Evolutionary conservation across 2,113 vertebrate genomes (phyloP), one percentile per base, ranked within the genome.

Genomic region (Lampris incognitus): DNA sequence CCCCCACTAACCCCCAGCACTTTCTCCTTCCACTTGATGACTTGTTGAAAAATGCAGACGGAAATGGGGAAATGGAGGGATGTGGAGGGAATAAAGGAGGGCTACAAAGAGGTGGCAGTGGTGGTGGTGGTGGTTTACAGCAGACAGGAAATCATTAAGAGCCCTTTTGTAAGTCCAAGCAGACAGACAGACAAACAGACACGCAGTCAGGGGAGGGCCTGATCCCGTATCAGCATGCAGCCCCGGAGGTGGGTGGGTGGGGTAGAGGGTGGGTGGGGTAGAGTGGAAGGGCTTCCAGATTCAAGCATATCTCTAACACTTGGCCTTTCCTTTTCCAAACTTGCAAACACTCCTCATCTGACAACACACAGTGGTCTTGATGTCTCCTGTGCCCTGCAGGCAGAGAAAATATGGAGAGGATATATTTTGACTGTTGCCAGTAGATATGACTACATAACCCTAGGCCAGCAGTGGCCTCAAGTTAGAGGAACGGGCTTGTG

Each of bases 331-430:
- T 73, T 80, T 92, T 79, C 86, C 87, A 76, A 76, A 59, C 80
- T 85, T 81, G 79, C 81, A 87, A 89, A 90, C 82, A 87, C 59
- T n/a, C 72, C 78, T 81, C 84, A 88, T 86, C 84, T 88, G 85
- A 87, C 89, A 88, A 86, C 87, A 87, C 85, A 78, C 86, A 78
- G 72, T 58, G 83, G 84, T 46, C 1, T 7, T 46, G 44, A 73
- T 70, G 42, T 71, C 75, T 58, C 66, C 64, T 76, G 75, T 44
- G 80, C 78, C 78, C 72, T 72, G 82, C 62, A 82, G 59, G 74
- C 69, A 44, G 61, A 57, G 74, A 79, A 84, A 78, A 83, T 70
- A 72, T 88, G 41, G 61, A 57, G 74, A 79, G 83, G 79, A 83
- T 70, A 72, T 88, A 78, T 89, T 88, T 86, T 86, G 82, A 85